These are phyloP conservation scores for Drosophila koepferae DNA, from an alignment of 2,888 invertebrate genomes.

Conservation along the genomic window DNA sequence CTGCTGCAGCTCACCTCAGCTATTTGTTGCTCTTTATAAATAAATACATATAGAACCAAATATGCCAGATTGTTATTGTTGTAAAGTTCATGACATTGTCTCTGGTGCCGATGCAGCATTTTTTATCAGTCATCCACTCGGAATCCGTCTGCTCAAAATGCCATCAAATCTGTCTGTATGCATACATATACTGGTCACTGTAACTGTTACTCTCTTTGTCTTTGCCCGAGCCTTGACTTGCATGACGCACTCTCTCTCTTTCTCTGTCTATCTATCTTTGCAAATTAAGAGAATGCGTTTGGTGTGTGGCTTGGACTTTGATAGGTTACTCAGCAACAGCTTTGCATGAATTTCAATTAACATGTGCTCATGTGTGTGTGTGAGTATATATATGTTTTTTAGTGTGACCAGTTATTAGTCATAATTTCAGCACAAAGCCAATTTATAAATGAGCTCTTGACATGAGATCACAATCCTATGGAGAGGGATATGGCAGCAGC, in stretches of 20 bases:
- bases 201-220: conserved; percentile 8
- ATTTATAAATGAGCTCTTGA: conserved; percentile 58
- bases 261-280: conserved; percentile 8
- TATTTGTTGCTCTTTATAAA: conserved; percentile 26
- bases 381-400: neutral
- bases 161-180: conserved; percentile 17
- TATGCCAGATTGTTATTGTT: conserved; percentile 51
- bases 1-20: conserved; percentile 54
- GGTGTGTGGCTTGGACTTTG: conserved; percentile 44
- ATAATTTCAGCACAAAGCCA: conserved; percentile 54
- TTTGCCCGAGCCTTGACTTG: conserved; percentile 10
- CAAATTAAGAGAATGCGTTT: conserved; percentile 23
- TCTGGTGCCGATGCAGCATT: conserved; percentile 7
- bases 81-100: conserved; percentile 66
- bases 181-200: conserved; percentile 8
- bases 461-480: conserved; percentile 68
- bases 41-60: conserved; percentile 39
- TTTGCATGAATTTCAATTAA: conserved; percentile 65
- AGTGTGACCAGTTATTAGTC: conserved; percentile 63
- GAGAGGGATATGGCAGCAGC: conserved; percentile 1
- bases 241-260: neutral
- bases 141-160: conserved; percentile 21
- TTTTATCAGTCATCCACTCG: conserved; percentile 44
- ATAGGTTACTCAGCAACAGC: conserved; percentile 50
- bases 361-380: neutral